Evolutionary conservation across 2,113 vertebrate genomes (phyloP).

Genomic region (Rhizomys pruinosus): DNA sequence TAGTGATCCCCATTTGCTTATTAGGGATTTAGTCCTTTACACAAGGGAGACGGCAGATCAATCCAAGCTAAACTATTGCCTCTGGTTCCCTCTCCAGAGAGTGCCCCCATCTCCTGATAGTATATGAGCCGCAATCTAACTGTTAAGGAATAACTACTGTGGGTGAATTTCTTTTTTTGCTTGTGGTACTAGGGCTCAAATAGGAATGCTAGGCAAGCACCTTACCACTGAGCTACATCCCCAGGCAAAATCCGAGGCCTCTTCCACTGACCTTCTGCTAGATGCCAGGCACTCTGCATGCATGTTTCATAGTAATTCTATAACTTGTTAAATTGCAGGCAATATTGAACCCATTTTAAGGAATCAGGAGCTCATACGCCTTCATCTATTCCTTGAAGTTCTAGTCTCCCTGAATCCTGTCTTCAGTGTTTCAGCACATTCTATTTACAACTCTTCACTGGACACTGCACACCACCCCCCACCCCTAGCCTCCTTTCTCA

Average conservation of each 20-base stretch:
- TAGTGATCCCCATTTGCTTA: too few relatives aligned
- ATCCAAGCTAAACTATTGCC: neutral
- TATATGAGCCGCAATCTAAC: neutral
- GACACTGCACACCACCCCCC: neutral
- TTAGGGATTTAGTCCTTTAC: too few relatives aligned
- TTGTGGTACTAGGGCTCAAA: too few relatives aligned
- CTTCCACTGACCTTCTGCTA: neutral
- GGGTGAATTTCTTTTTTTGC: neutral
- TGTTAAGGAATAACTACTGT: neutral
- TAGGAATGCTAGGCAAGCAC: neutral
- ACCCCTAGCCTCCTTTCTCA: neutral
- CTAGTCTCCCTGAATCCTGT: neutral
- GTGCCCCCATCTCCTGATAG: accelerated
- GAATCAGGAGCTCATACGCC: neutral
- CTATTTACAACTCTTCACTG: neutral
- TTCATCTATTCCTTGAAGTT: neutral
- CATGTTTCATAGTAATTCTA: neutral
- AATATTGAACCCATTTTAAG: neutral
- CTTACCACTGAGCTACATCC: neutral
- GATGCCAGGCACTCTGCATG: accelerated
- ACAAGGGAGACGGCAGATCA: neutral
- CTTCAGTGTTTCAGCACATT: neutral
- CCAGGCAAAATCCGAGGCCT: neutral
- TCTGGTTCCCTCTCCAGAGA: neutral
- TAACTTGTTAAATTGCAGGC: neutral